Conservation (phyloP, 2,113 vertebrate genomes). For the Budorcas taxicolor region DNA sequence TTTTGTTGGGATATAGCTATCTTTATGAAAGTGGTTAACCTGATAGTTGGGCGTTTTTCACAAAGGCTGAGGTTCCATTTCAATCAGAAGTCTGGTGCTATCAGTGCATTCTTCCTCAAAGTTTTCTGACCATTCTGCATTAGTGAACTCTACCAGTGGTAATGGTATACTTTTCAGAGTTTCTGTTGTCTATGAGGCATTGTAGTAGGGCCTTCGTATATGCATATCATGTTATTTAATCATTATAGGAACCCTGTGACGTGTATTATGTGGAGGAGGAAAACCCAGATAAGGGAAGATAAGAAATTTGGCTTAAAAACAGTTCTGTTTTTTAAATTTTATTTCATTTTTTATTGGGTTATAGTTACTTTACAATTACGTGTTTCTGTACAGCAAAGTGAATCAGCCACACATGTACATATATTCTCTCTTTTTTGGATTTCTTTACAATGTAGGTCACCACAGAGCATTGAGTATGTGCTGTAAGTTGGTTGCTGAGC, state of each 20-base stretch:
- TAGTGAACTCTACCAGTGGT: background rate
- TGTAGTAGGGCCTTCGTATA: background rate
- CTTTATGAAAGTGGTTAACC: background rate
- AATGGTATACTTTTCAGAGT: background rate
- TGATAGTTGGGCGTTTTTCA: background rate
- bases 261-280: background rate
- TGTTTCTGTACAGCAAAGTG: background rate
- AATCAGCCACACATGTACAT: background rate
- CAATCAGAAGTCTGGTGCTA: background rate
- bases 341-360: background rate
- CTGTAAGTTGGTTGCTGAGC: background rate
- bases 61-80: background rate
- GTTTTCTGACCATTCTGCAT: background rate
- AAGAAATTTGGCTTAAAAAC: background rate
- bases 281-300: background rate
- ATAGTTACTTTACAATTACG: background rate
- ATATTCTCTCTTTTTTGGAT: background rate
- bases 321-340: background rate
- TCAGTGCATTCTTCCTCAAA: background rate
- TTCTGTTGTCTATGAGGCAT: background rate
- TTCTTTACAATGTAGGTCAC: background rate
- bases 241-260: background rate
- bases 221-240: background rate
- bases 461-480: background rate
- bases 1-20: background rate